Evolutionary conservation across 2,113 vertebrate genomes (phyloP).

Genomic region (Phocoena phocoena): DNA sequence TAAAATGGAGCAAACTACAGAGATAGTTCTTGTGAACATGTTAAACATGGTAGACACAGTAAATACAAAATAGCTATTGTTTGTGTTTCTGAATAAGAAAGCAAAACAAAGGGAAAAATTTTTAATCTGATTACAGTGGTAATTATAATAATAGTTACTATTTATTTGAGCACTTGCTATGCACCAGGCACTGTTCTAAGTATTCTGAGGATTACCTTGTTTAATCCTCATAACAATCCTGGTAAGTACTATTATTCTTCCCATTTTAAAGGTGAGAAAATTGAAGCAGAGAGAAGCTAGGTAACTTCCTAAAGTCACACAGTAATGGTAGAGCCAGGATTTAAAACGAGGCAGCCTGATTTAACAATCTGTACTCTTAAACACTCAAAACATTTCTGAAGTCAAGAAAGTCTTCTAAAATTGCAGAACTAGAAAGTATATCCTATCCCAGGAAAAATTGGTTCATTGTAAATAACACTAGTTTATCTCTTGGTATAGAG

Average conservation of each 20-base stretch:
- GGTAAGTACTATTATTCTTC: neutral
- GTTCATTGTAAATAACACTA: neutral
- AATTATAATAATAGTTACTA: neutral
- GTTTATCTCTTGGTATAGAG: neutral
- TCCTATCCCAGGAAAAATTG: neutral
- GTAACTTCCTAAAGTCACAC: neutral
- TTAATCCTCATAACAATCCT: neutral
- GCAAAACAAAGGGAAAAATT: neutral
- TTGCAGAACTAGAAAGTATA: neutral
- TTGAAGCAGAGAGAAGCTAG: neutral
- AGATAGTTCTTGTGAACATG: neutral
- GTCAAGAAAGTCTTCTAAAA: neutral
- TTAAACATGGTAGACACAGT: neutral
- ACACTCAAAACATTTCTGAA: neutral
- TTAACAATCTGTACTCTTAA: neutral
- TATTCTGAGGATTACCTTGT: neutral
- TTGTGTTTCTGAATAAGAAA: conserved; percentile 16
- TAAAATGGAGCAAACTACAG: neutral
- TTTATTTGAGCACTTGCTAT: neutral
- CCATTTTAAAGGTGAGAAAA: neutral
- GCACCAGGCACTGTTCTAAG: neutral
- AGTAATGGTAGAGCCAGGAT: neutral
- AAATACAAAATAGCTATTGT: neutral
- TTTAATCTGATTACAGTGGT: neutral
- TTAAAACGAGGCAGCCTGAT: neutral